A percentile compares a stretch with the other conserved stretches of the same genome.
Conservation (phyloP, 1,140 invertebrate genomes). For the Aradophagus sp. region DNA sequence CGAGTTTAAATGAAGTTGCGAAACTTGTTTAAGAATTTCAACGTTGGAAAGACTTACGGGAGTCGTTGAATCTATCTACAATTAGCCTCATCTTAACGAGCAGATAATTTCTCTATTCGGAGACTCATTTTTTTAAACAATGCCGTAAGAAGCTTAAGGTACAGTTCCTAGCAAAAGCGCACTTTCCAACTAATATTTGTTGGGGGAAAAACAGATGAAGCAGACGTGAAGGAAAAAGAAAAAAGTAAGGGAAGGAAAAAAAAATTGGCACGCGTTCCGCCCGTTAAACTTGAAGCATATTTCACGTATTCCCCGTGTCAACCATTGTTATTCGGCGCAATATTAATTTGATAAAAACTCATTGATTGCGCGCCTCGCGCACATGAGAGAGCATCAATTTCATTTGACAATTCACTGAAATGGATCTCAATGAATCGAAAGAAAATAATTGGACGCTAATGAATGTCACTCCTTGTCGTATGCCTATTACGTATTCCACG, state of each 20-base stretch:
- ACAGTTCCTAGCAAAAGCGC: too few relatives aligned
- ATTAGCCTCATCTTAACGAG: constrained; percentile 23
- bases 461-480: constrained; percentile 49
- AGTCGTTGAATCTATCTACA: constrained; percentile 27
- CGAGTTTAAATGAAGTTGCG: constrained; percentile 44
- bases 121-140: constrained; percentile 3
- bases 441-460: constrained; percentile 70
- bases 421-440: constrained; percentile 58
- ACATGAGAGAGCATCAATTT: constrained; percentile 34
- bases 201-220: too few relatives aligned
- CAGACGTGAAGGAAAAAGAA: too few relatives aligned
- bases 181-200: too few relatives aligned
- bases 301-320: too few relatives aligned
- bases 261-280: too few relatives aligned
- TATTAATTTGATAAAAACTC: constrained; percentile 38
- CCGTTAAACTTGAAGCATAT: too few relatives aligned
- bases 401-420: constrained; percentile 46
- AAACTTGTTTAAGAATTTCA: constrained; percentile 43
- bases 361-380: constrained; percentile 12
- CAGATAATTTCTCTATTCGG: constrained; percentile 18
- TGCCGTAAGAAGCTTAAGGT: background rate
- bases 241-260: too few relatives aligned
- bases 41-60: constrained; percentile 14
- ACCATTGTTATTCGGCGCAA: too few relatives aligned
- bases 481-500: constrained; percentile 31